Conservation (phyloP, 2,797 vertebrate genomes). For the Acridotheres tristis region DNA sequence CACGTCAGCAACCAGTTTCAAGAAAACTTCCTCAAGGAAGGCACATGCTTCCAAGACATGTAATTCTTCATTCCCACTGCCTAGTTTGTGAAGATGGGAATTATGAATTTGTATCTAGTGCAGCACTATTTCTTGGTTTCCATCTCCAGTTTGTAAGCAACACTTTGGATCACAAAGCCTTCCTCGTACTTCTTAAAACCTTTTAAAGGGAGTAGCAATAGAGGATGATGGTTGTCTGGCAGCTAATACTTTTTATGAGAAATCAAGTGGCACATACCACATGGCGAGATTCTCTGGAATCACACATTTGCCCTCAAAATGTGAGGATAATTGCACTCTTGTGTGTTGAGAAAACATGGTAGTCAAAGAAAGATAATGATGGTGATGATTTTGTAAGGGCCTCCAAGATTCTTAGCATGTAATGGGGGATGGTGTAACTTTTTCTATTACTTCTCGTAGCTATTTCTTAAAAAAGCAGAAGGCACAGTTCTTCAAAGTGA, state of each 20-base stretch:
- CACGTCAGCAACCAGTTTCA: neutral
- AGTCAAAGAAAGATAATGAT: neutral
- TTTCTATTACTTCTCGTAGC: neutral
- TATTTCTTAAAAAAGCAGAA: slow-evolving; percentile 26
- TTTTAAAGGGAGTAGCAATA: neutral
- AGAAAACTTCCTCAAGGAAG: neutral
- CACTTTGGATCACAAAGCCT: neutral
- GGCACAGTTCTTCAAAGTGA: neutral
- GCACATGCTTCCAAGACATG: neutral
- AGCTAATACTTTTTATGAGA: neutral
- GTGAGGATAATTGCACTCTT: neutral
- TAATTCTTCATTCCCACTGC: neutral
- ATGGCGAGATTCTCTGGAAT: neutral
- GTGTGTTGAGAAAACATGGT: neutral
- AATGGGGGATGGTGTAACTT: neutral
- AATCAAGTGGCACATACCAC: neutral
- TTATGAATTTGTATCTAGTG: neutral
- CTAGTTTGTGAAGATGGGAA: neutral
- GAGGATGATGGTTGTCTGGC: neutral
- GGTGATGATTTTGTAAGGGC: neutral
- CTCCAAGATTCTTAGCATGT: neutral
- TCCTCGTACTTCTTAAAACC: neutral
- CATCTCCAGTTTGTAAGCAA: neutral
- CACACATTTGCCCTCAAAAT: neutral
- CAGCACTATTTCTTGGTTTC: neutral